Conservation (phyloP, 1,140 invertebrate genomes). For the Agrilus planipennis region DNA sequence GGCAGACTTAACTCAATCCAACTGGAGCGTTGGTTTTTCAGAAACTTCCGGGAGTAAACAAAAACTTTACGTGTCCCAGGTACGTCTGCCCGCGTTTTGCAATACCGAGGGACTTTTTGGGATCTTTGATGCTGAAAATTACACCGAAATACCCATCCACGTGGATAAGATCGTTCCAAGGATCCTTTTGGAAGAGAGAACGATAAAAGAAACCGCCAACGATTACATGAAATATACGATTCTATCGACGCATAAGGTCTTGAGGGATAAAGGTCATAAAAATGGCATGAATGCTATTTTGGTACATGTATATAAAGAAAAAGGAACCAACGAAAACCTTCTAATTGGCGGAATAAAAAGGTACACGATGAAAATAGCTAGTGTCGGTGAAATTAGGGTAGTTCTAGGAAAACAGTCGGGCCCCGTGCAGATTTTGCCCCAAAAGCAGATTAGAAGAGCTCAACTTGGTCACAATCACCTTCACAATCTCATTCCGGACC, state of each 20-base stretch:
- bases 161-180: slow-evolving; percentile 63
- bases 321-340: slow-evolving; percentile 37
- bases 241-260: slow-evolving; percentile 59
- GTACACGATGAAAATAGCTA: slow-evolving; percentile 56
- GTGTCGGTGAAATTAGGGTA: slow-evolving; percentile 57
- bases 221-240: slow-evolving; percentile 78
- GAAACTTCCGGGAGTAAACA: slow-evolving; percentile 65
- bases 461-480: slow-evolving; percentile 51
- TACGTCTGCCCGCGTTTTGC: slow-evolving; percentile 62
- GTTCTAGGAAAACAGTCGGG: slow-evolving; percentile 54
- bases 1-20: slow-evolving; percentile 43
- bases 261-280: slow-evolving; percentile 57
- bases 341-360: slow-evolving; percentile 31
- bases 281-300: slow-evolving; percentile 58
- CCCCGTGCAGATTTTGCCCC: slow-evolving; percentile 42
- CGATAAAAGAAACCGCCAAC: slow-evolving; percentile 61
- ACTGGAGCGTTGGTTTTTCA: slow-evolving; percentile 72
- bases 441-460: slow-evolving; percentile 43
- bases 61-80: slow-evolving; percentile 61
- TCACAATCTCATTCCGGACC: slow-evolving; percentile 57
- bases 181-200: slow-evolving; percentile 62
- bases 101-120: slow-evolving; percentile 69
- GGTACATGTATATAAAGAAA: slow-evolving; percentile 53
- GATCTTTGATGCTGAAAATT: slow-evolving; percentile 66
- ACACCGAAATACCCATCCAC: slow-evolving; percentile 51